These are phyloP conservation scores for Drosophila triauraria DNA, from an alignment of 1,140 invertebrate species.

Conservation along the genomic window DNA sequence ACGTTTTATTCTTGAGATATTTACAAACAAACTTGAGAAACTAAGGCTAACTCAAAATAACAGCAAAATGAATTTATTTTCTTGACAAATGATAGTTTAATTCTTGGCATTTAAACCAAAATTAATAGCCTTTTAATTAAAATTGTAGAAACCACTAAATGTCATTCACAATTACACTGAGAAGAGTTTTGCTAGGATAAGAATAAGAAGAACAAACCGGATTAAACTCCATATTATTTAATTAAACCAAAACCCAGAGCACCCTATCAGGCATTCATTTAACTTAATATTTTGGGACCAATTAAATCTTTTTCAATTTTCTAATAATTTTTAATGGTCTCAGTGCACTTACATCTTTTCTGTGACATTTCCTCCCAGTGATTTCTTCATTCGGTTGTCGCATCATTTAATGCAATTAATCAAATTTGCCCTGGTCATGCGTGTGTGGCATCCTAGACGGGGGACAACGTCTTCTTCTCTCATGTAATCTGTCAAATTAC, in stretches of 20 bases:
- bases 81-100: neutral
- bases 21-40: neutral
- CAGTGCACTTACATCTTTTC: neutral
- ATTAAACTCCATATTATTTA: neutral
- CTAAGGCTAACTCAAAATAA: neutral
- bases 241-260: no score
- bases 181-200: neutral
- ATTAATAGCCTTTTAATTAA: neutral
- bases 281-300: no score
- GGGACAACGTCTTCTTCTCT: conserved; percentile 27
- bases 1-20: neutral
- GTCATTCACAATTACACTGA: neutral
- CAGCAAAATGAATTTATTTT: no score
- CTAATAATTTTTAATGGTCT: neutral
- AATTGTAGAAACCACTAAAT: neutral
- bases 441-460: conserved; percentile 25
- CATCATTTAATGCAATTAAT: conserved; percentile 66
- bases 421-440: conserved; percentile 33
- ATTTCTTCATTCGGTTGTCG: conserved; percentile 40
- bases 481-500: conserved; percentile 81
- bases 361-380: neutral
- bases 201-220: no score
- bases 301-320: neutral
- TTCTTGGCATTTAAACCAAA: neutral
- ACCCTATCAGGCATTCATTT: no score